phyloP scores from a whole-genome alignment of 37 sponge, comb jelly and placozoan genomes.

The Agelas oroides region DNA sequence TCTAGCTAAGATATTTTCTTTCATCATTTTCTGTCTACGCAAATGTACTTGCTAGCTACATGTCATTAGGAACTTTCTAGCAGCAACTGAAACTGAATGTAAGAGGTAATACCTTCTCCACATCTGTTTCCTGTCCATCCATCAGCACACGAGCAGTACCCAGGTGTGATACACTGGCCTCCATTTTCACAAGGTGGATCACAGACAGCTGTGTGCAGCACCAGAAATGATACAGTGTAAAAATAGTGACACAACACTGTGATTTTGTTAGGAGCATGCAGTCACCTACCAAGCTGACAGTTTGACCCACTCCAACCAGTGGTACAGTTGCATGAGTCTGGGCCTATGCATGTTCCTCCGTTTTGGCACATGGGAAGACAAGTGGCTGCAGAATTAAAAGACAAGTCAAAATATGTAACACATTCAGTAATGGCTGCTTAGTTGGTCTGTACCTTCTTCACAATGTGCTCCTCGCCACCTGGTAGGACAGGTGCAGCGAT shows the following conservation, averaged over 20 bases:
- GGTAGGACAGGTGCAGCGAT: background rate
- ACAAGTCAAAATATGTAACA: no score
- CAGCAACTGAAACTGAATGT: no score
- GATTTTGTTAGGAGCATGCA: no score
- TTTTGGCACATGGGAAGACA: background rate
- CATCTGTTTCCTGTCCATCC: conserved; percentile 1
- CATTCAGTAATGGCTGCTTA: no score
- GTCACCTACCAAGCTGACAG: background rate
- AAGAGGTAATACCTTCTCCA: background rate
- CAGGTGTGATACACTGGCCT: conserved; percentile 15
- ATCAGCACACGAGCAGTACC: background rate
- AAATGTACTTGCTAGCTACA: no score
- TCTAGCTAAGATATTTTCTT: no score
- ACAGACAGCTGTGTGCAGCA: background rate
- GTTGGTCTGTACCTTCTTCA: background rate
- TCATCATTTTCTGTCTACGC: no score
- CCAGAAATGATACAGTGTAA: background rate
- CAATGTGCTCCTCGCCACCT: background rate
- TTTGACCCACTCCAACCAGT: background rate
- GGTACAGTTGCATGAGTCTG: background rate
- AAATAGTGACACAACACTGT: background rate
- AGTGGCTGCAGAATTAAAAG: background rate
- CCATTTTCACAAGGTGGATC: conserved; percentile 21
- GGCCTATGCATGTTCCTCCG: background rate
- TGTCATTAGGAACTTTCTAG: no score